Evolutionary conservation across 2,888 invertebrate genomes (phyloP), one percentile per base, ranked within the genome.

Genomic region (Petrophora chlorosata): DNA sequence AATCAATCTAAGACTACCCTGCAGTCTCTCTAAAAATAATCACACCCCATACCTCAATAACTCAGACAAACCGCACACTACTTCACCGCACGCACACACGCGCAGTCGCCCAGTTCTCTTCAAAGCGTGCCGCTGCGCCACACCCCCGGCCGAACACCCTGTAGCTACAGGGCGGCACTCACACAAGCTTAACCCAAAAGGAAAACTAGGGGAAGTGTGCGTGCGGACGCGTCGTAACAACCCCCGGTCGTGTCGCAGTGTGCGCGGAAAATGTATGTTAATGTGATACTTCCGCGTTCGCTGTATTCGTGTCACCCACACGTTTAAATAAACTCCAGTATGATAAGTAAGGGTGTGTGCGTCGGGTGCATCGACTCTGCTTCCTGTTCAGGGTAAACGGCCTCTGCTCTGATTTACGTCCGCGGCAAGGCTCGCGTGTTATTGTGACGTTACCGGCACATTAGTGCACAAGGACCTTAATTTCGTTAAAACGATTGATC

Each of bases 281-380:
- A 86, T 82, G 81, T 82, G 67, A 63, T 67, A 81, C 83, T 89
- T 89, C 89, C 89, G 88, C 78, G 74, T 85, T 80, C 63, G 49
- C 61, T 65, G 76, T 82, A 83, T 83, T 76, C 64, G 80, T 83
- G 84, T 82, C 82, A 82, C 80, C 47, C 84, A 75, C 81, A 83
- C 79, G 19, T 22, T 41, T 43, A 19, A 44, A 38, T 30, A 40
- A 39, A 55, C 47, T 47, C 47, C 23, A 41, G 53, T 23, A 14
- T 19, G 25, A 13, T 0, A 57, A 35, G 55, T 65, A 76, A 1
- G 59, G 36, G 55, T 67, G 77, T 79, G 79, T 70, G 79, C 41
- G 81, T 76, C 67, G 84, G 86, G 89, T 90, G 89, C 89, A 90
- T 83, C 85, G 88, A 87, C 89, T 85, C 67, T 59, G 81, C 76